These are phyloP conservation scores for Stenichneumon culpator DNA, from an alignment of 2,888 invertebrate species.

Conservation along the genomic window DNA sequence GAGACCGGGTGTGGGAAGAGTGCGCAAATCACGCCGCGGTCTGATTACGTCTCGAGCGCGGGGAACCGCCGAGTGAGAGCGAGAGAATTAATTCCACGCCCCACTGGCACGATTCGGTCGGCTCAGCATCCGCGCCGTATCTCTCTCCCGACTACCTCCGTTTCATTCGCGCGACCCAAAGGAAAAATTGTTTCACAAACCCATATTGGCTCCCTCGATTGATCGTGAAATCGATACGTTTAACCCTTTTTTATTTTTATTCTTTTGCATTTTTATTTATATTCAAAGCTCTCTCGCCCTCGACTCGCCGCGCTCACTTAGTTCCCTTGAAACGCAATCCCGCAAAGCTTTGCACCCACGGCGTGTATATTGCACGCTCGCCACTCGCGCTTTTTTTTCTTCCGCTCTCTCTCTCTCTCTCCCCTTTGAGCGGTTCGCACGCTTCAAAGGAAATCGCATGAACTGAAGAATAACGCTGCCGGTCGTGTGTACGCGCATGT, in stretches of 20 bases:
- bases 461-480: not conserved
- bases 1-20: not conserved
- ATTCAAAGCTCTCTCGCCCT: not conserved
- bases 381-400: constrained; percentile 38
- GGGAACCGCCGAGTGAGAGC: constrained; percentile 5
- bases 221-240: constrained; percentile 21
- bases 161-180: constrained; percentile 10
- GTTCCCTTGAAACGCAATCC: constrained; percentile 45
- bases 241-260: not conserved
- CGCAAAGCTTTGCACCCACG: constrained; percentile 32
- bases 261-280: not conserved
- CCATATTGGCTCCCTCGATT: constrained; percentile 4
- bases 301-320: constrained; percentile 32
- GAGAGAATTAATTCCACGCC: constrained; percentile 55
- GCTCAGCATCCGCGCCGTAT: not conserved
- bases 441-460: constrained; percentile 42
- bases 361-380: constrained; percentile 16
- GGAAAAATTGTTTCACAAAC: constrained; percentile 49
- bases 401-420: not conserved
- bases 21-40: constrained; percentile 15
- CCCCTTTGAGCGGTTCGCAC: constrained; percentile 40
- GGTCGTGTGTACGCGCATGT: too few species aligned
- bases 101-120: constrained; percentile 33
- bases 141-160: constrained; percentile 20
- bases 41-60: constrained; percentile 24